These are phyloP conservation scores for Gastrophryne carolinensis DNA, from an alignment of 2,797 vertebrate genomes.

Conservation along the genomic window DNA sequence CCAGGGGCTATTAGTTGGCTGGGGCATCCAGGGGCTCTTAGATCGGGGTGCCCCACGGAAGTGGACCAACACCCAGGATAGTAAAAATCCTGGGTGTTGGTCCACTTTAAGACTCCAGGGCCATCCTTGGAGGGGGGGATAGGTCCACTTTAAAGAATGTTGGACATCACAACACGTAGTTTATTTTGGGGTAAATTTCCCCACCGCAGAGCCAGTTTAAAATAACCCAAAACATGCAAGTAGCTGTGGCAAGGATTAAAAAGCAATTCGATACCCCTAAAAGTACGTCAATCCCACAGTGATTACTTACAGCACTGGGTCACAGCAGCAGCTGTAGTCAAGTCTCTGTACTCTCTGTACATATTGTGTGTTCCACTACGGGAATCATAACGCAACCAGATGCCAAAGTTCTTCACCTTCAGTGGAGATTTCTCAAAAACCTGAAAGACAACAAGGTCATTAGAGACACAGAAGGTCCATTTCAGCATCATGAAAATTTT, in stretches of 20 bases:
- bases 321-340: slow-evolving; percentile 92
- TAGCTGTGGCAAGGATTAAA: too few relatives aligned
- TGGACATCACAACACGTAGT: too few relatives aligned
- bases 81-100: too few relatives aligned
- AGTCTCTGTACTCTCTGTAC: slow-evolving; percentile 96
- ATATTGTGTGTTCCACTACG: slow-evolving; percentile 98
- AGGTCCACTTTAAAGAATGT: too few relatives aligned
- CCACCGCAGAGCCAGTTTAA: neutral
- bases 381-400: slow-evolving; percentile 97
- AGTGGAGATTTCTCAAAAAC: slow-evolving; percentile 92
- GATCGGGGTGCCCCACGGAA: too few relatives aligned
- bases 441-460: slow-evolving; percentile 59
- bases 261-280: too few relatives aligned
- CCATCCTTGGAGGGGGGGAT: too few relatives aligned
- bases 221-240: too few relatives aligned
- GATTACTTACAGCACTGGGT: slow-evolving; percentile 93
- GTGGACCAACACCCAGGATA: too few relatives aligned
- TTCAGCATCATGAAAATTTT: neutral
- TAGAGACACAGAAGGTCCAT: neutral
- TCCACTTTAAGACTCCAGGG: too few relatives aligned
- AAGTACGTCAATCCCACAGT: neutral
- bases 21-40: too few relatives aligned
- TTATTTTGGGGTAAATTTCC: neutral
- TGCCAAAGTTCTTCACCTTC: slow-evolving; percentile 95
- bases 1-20: too few relatives aligned